Evolutionary conservation across 1,140 invertebrate species (phyloP), one percentile per base, ranked within the genome.

Genomic region (Euura lappo): DNA sequence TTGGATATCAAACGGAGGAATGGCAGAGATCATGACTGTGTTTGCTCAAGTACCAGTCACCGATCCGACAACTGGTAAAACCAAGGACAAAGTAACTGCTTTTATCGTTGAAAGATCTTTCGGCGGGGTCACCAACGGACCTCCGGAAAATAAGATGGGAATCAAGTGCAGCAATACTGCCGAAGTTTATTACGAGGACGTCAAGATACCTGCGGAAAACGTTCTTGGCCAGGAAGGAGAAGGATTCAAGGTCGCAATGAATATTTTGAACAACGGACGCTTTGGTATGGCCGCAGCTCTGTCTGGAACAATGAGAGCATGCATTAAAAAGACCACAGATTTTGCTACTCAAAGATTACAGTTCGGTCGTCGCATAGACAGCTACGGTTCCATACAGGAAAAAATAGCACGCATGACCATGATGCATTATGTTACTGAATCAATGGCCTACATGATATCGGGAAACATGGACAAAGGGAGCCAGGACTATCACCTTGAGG

Each of bases 241-340:
- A 87, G 98, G 98, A 13, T 99, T 99, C 87, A 99, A 99, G 90
- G 93, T 99, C 73, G 99, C 99, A 6, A 99, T 99, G 97, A 98
- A 98, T 84, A 99, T 99, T 85, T 89, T 99, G 10, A 99, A 99
- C 86, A 99, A 99, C 88, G 99, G 99, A 44, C 90, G 98, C 71
- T 99, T 99, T 90, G 98, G 98, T 74, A 99, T 99, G 97, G 96
- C 94, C 67, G 97, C 97, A 42, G 95, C 94, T 65, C 87, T 99
- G 46, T 91, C 96, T 7, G 98, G 98, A 70, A 98, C 97, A 0
- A 98, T 98, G 97, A 92, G 93, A 79, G 88, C 91, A 65, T 97
- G 95, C 75, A 96, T 98, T 64, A 90, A 93, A 80, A 95, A 97
- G 88, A 95, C 98, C 2, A 92, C 95, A 13, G 96, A 98, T 65